Percentiles rank a stretch among this genome's conserved stretches.
These are phyloP conservation scores for Solenopsis invicta DNA, from an alignment of 1,140 invertebrate genomes.

Conservation along the genomic window DNA sequence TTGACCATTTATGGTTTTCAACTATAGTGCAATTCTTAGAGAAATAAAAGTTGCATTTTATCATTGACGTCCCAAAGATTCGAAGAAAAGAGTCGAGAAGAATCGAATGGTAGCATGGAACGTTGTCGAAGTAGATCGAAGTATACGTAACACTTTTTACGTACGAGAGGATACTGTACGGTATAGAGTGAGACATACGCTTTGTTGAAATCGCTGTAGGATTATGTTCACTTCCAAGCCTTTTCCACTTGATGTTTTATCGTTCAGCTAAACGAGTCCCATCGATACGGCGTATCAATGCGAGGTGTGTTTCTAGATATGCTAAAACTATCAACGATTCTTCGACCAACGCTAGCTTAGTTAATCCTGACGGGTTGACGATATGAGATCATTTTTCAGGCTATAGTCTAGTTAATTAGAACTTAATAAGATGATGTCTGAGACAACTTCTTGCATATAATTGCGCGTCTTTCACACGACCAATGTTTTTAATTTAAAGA, in stretches of 20 bases:
- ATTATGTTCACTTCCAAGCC: slow-evolving; percentile 69
- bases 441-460: slow-evolving; percentile 51
- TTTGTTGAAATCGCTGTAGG: slow-evolving; percentile 76
- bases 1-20: not conserved
- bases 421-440: slow-evolving; percentile 41
- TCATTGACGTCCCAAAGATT: not conserved
- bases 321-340: slow-evolving; percentile 78
- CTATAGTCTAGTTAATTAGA: slow-evolving; percentile 50
- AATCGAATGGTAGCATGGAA: slow-evolving; percentile 17
- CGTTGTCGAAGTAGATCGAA: slow-evolving; percentile 60
- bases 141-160: slow-evolving; percentile 44
- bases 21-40: not conserved
- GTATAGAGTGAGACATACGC: slow-evolving; percentile 71
- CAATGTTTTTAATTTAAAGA: slow-evolving; percentile 29
- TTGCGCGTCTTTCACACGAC: slow-evolving; percentile 9
- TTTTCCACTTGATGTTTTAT: slow-evolving; percentile 80
- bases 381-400: slow-evolving; percentile 40
- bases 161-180: slow-evolving; percentile 35
- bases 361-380: slow-evolving; percentile 65
- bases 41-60: not conserved
- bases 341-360: slow-evolving; percentile 78
- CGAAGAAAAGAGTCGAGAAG: not conserved
- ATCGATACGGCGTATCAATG: slow-evolving; percentile 66
- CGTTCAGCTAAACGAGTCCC: slow-evolving; percentile 76
- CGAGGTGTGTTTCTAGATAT: slow-evolving; percentile 63